phyloP scores from a whole-genome alignment of 2,888 invertebrate genomes.

The Parnassius mnemosyne region DNA sequence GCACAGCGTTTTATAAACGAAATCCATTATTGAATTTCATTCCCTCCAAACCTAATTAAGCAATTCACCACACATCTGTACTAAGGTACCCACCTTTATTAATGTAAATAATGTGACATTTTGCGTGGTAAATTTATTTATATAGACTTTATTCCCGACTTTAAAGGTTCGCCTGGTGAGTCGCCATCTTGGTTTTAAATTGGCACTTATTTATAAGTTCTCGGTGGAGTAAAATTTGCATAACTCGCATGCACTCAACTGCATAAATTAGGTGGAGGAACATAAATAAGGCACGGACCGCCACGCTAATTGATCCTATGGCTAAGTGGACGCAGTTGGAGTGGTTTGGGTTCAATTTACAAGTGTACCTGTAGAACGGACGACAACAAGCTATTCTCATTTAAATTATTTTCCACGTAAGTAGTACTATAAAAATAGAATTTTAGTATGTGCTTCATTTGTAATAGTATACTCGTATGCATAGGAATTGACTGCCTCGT shows the following conservation, averaged over 20 bases:
- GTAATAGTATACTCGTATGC: too few relatives aligned
- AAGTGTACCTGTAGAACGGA: constrained; percentile 1
- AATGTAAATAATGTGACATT: constrained; percentile 17
- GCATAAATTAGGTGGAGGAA: constrained; percentile 1
- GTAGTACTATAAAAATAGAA: neutral
- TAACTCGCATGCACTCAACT: neutral
- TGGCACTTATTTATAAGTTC: constrained; percentile 13
- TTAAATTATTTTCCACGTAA: neutral
- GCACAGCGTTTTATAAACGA: neutral
- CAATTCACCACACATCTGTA: constrained; percentile 4
- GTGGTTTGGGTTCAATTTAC: constrained; percentile 3
- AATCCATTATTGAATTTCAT: constrained; percentile 11
- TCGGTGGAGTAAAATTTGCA: constrained; percentile 3
- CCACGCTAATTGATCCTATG: constrained; percentile 12
- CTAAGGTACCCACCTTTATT: constrained; percentile 11
- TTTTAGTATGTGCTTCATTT: neutral
- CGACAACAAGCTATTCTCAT: neutral
- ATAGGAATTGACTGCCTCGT: too few relatives aligned
- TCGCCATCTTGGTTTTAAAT: constrained; percentile 17
- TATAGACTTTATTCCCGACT: constrained; percentile 5
- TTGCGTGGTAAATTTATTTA: constrained; percentile 5
- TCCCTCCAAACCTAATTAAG: constrained; percentile 13
- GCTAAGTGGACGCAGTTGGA: constrained; percentile 6
- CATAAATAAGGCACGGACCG: constrained; percentile 13
- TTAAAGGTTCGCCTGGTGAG: neutral